phyloP scores from a whole-genome alignment of 2,797 vertebrate species.

The Yasuhikotakia modesta region DNA sequence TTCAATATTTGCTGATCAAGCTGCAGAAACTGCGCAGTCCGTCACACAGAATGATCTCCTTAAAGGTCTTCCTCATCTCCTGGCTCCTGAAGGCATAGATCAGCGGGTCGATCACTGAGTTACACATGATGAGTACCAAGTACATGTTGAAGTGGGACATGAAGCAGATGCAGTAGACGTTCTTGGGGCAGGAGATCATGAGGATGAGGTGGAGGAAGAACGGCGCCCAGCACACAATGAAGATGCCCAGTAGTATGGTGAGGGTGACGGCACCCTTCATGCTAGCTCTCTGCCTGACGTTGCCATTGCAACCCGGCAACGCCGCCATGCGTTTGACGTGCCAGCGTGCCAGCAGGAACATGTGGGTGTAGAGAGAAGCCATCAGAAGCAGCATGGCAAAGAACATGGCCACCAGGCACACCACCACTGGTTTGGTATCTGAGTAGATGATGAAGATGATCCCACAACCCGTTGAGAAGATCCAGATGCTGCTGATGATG shows the following conservation, averaged over 20 bases:
- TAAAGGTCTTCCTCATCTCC: conserved; percentile 96
- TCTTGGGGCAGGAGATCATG: conserved; percentile 93
- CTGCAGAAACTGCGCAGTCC: conserved; percentile 79
- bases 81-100: conserved; percentile 98
- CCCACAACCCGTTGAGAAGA: conserved; percentile 87
- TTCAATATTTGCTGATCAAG: conserved; percentile 81
- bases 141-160: conserved; percentile 99
- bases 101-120: conserved; percentile 92
- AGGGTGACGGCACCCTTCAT: conserved; percentile 92
- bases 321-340: conserved; percentile 93
- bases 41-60: conserved; percentile 90
- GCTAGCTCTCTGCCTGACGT: conserved; percentile 87
- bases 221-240: conserved; percentile 95
- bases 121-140: conserved; percentile 96
- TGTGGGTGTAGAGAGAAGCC: conserved; percentile 97
- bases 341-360: conserved; percentile 93
- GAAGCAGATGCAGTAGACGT: conserved; percentile 93
- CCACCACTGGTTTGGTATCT: conserved; percentile 87
- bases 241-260: conserved; percentile 93
- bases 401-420: conserved; percentile 94
- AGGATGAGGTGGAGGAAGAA: conserved; percentile 96
- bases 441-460: conserved; percentile 94
- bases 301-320: conserved; percentile 80
- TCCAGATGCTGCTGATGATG: conserved; percentile 91
- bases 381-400: conserved; percentile 94